Base-by-base conservation (phyloP, 1,140 invertebrate species). In the Holcopasites calliopsidis region DNA sequence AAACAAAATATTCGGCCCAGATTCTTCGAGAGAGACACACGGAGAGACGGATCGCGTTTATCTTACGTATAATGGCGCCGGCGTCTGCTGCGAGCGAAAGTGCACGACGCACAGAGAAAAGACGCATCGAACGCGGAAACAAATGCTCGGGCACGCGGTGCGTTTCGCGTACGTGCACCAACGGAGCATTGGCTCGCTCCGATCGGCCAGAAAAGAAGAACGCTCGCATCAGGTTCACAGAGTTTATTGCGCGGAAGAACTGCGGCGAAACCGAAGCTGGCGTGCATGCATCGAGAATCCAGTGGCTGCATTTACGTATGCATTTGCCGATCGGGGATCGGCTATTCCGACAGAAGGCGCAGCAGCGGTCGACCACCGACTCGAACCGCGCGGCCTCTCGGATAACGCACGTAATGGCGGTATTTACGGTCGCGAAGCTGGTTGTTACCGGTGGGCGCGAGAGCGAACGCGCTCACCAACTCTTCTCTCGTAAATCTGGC, bases 41-140 rank as follows among this genome's bases (percentile, higher is more conserved):
- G 21, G 62, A 64, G 44, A 68, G 58, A 54, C 65, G 42, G 62
- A 79, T 54, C 55, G 82, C 76, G 76, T 66, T 83, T 83, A 83
- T 76, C 82, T n/a, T n/a, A n/a, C n/a, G 75, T 68, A 73, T 77
- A 76, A 76, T 70, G 80, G 73, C 73, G 78, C 77, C 72, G 64
- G 6, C 21, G 13, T 49, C 8, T 13, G 49, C 33, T 47, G 31
- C 18, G n/a, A n/a, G 26, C 35, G 28, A 26, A 47, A 21, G 49
- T 44, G 71, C 42, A 60, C 13, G 21, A 23, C 21, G 26, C 42
- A 16, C 7, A 3, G 47, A 8, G 21, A 16, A 65, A 26, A 44
- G 55, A 44, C 62, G 35, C 21, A 21, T 77, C 40, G 55, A 35
- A 68, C 23, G 44, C 44, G 42, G 21, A 18, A 52, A 57, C 23